Evolutionary conservation across 2,113 vertebrate species (phyloP).

Genomic region (Fukomys damarensis): DNA sequence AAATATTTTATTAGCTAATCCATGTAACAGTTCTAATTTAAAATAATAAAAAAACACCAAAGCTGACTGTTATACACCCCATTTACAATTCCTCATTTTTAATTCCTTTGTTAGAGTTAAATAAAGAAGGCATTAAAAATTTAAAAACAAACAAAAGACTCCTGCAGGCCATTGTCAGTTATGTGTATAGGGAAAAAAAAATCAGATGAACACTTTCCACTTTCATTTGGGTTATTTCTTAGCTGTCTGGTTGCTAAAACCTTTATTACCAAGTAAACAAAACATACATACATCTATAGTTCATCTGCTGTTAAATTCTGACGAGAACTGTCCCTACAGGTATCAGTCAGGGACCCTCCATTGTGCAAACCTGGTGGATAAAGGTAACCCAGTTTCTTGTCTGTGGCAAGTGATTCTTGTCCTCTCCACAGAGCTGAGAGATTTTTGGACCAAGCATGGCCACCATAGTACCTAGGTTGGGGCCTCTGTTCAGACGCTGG

Average conservation of each 20-base stretch:
- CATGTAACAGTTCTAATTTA: slow-evolving; percentile 25
- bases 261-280: background rate
- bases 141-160: background rate
- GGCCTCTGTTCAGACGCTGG: background rate
- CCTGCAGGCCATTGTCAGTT: background rate
- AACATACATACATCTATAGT: background rate
- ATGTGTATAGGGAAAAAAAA: too few species aligned
- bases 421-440: background rate
- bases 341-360: background rate
- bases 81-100: slow-evolving; percentile 7
- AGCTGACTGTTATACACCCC: background rate
- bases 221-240: background rate
- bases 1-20: slow-evolving; percentile 50
- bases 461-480: background rate
- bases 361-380: background rate
- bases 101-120: slow-evolving; percentile 7
- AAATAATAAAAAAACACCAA: slow-evolving; percentile 61
- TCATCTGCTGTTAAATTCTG: background rate
- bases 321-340: background rate
- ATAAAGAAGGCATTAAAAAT: slow-evolving; percentile 1
- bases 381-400: background rate
- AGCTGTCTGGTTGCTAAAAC: background rate
- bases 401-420: background rate
- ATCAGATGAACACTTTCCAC: background rate
- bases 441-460: background rate